These are phyloP conservation scores for Percopsis transmontana DNA, from an alignment of 2,113 vertebrate species.

Conservation along the genomic window DNA sequence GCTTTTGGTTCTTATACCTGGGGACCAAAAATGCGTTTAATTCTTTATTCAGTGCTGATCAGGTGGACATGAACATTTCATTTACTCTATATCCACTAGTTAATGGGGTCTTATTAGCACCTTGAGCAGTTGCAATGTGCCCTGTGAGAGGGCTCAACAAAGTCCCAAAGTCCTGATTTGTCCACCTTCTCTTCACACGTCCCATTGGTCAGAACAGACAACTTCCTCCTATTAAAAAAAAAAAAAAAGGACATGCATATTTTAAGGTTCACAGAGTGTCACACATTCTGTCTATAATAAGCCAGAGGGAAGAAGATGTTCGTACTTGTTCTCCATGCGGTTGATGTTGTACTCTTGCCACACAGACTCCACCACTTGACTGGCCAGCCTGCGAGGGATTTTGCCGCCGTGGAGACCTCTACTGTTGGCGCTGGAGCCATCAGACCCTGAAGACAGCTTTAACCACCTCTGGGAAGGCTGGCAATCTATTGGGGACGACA, in stretches of 20 bases:
- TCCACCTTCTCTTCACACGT: conserved; percentile 87
- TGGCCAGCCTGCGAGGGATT: conserved; percentile 92
- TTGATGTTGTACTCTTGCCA: conserved; percentile 99
- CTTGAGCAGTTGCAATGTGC: conserved; percentile 91
- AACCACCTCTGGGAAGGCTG: conserved; percentile 93
- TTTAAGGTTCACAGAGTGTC: too few relatives aligned
- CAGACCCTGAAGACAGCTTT: conserved; percentile 89
- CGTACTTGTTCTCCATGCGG: conserved; percentile 93
- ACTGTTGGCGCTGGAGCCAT: conserved; percentile 89
- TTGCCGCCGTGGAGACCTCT: conserved; percentile 93
- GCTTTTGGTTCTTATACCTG: conserved; percentile 93
- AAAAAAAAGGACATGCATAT: too few relatives aligned
- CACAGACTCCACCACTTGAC: conserved; percentile 94
- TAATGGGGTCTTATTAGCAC: conserved; percentile 60
- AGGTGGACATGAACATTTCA: too few relatives aligned
- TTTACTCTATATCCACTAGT: too few relatives aligned
- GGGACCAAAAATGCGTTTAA: background rate
- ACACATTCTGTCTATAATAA: too few relatives aligned
- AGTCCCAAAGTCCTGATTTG: conserved; percentile 91
- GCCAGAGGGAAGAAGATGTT: background rate
- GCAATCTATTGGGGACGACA: conserved; percentile 80
- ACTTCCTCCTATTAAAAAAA: conserved; percentile 84
- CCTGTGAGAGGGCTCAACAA: conserved; percentile 90
- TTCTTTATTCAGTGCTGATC: too few relatives aligned
- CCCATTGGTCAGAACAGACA: conserved; percentile 87